Base-by-base conservation (phyloP, 2,888 invertebrate genomes). In the Drosophila hawaiiensis region DNA sequence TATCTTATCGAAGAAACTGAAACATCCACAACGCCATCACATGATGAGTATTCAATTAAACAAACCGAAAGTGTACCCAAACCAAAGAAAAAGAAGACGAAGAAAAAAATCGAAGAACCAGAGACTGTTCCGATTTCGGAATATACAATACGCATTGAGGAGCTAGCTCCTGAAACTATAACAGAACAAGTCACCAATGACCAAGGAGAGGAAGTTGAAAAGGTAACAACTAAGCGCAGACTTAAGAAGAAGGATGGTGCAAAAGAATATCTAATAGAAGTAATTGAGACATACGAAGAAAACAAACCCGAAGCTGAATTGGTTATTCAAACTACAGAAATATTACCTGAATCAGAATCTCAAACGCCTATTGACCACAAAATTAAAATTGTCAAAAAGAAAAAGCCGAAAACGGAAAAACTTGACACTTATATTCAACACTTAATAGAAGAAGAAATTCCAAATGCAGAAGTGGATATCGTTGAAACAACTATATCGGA, bases 221-320 rank as follows among this genome's bases (percentile, higher is more conserved):
- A 80, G 88, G 93, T 80, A 81, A 92, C 77, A 37, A 90, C 88
- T 7, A 93, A 91, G 71, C 88, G 93, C 59, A 90, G 91, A 74
- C 87, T 94, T 28, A 94, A 93, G 68, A 94, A 94, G 76, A 92
- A 91, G 49, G 91, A 92, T 70, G 92, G 93, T 14, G 91, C 91
- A 74, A 93, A 94, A 72, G 93, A 94, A 82, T 94, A 94, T 79
- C 70, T 92, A 0, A 92, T 93, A 16, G 92, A 93, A 89, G 93
- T 94, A 28, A 75, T 92, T 2, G 94, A 93, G 33, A 92, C 93
- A 3, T 91, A 92, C 69, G 93, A 93, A 68, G 93, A 94, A 68
- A 92, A 92, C 16, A 91, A 93, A 49, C 91, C 91, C 0, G 92
- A 94, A 89, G 93, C 94, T 0, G 91, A 94, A 55, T 89, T 94